These are phyloP conservation scores for Apostichopus parvimensis DNA, from an alignment of 35 echinoderm and acorn worm species.

Conservation along the genomic window DNA sequence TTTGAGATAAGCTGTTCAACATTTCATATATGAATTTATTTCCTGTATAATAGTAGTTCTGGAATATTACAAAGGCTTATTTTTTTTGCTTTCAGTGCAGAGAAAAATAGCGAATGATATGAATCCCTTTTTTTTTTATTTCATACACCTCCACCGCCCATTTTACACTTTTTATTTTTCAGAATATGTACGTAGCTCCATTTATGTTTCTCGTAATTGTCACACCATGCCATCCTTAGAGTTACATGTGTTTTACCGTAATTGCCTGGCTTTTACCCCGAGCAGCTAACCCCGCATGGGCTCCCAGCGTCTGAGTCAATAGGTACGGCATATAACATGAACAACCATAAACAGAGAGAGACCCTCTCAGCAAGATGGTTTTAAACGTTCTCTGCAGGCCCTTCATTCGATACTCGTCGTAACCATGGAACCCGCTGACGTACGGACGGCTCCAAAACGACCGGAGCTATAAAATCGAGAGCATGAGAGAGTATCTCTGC, in stretches of 20 bases:
- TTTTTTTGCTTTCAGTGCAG: too few relatives aligned
- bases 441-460: neutral
- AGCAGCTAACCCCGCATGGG: neutral
- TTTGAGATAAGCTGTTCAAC: too few relatives aligned
- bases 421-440: neutral
- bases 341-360: neutral
- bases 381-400: neutral
- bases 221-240: neutral
- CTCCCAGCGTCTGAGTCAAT: neutral
- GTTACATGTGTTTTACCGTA: neutral
- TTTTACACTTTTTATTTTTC: too few relatives aligned
- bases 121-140: too few relatives aligned
- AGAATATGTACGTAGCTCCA: too few relatives aligned
- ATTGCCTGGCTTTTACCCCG: neutral
- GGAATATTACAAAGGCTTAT: too few relatives aligned
- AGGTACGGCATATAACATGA: neutral
- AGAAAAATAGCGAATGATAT: too few relatives aligned
- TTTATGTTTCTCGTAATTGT: neutral
- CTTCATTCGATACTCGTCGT: slow-evolving; percentile 21
- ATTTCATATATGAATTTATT: too few relatives aligned
- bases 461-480: neutral
- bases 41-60: too few relatives aligned
- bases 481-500: neutral
- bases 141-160: too few relatives aligned
- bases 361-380: slow-evolving; percentile 14